A percentile compares a stretch with the other conserved stretches of the same genome.
These are phyloP conservation scores for Ephestia elutella DNA, from an alignment of 1,140 invertebrate genomes.

Conservation along the genomic window DNA sequence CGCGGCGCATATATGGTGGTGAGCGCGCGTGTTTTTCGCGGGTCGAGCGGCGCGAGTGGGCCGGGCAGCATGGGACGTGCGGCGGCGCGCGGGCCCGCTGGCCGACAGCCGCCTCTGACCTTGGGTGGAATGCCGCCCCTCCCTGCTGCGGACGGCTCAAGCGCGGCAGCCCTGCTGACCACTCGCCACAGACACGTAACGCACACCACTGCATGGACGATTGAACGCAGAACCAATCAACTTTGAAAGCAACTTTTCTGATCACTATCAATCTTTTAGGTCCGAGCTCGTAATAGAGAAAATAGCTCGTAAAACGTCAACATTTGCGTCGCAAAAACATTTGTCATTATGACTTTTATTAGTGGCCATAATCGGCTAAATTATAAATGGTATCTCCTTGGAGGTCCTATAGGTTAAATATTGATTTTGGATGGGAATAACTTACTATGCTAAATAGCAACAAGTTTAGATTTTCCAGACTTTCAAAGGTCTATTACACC, in stretches of 20 bases:
- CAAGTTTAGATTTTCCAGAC: too few species aligned
- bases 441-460: too few species aligned
- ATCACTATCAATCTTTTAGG: not conserved
- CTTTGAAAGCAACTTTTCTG: not conserved
- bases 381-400: too few species aligned
- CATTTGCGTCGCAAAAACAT: too few species aligned
- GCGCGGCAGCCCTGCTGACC: conserved; percentile 33
- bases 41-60: conserved; percentile 53
- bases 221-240: not conserved
- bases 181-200: conserved; percentile 16
- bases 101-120: conserved; percentile 44
- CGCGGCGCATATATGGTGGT: conserved; percentile 67
- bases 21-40: conserved; percentile 59
- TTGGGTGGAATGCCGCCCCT: conserved; percentile 36
- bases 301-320: too few species aligned
- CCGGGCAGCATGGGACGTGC: conserved; percentile 55
- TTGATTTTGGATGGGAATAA: not conserved
- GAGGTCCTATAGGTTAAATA: not conserved
- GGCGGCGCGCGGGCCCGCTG: conserved; percentile 34
- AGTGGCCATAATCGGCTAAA: too few species aligned
- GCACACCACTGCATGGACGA: conserved; percentile 20
- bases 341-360: too few species aligned
- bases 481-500: too few species aligned
- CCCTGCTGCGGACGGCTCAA: conserved; percentile 32
- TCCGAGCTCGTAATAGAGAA: not conserved